Conservation (phyloP, 2,888 invertebrate species). For the Hydrotaea diabolus region DNA sequence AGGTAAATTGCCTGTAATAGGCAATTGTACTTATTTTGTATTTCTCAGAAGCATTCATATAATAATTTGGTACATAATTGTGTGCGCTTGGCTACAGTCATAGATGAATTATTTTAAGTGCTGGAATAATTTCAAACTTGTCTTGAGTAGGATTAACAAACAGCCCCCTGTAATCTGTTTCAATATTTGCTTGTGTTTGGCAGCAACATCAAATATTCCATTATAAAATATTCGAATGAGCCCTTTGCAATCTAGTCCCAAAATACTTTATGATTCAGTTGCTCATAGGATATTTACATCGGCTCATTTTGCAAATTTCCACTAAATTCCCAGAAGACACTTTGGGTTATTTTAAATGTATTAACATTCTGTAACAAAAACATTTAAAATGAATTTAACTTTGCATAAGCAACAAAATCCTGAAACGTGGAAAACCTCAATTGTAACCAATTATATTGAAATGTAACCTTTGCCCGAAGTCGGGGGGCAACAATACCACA, state of each 20-base stretch:
- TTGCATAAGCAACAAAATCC: background rate
- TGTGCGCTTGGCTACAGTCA: too few species aligned
- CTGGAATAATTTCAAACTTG: background rate
- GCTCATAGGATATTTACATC: constrained; percentile 15
- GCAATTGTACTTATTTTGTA: too few species aligned
- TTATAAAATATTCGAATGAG: constrained; percentile 9
- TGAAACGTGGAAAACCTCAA: background rate
- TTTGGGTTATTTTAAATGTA: constrained; percentile 17
- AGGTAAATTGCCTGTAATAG: too few species aligned
- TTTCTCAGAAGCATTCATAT: too few species aligned
- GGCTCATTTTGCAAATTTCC: constrained; percentile 10
- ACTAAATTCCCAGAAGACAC: constrained; percentile 5
- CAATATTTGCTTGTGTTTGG: background rate
- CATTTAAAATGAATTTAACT: constrained; percentile 13
- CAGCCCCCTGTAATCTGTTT: too few species aligned
- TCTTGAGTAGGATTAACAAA: too few species aligned
- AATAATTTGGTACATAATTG: too few species aligned
- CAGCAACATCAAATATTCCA: constrained; percentile 26
- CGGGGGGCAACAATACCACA: background rate
- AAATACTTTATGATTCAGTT: background rate
- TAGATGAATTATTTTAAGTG: background rate
- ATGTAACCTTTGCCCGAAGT: background rate
- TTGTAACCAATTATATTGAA: constrained; percentile 21
- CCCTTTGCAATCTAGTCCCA: background rate
- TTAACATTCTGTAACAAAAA: background rate